phyloP scores from a whole-genome alignment of 30 jellyfish, hydroid and myxozoan genomes.

The Turritopsis rubra region DNA sequence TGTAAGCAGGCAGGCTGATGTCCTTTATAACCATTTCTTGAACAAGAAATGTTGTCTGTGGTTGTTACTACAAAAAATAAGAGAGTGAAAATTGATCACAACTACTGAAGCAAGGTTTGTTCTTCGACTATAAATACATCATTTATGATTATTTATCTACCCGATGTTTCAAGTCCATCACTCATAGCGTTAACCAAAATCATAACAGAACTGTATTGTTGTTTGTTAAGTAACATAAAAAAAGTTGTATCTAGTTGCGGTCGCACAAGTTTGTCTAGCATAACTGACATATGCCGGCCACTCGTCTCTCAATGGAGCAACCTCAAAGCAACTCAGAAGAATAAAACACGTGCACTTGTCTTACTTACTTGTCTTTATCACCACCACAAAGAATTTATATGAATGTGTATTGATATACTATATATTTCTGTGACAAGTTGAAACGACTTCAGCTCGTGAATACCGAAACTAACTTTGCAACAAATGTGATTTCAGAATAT shows the following conservation, averaged over 20 bases:
- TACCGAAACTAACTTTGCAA: not conserved
- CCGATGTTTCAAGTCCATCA: not conserved
- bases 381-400: no score
- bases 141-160: not conserved
- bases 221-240: not conserved
- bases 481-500: not conserved
- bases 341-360: no score
- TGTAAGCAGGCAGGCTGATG: not conserved
- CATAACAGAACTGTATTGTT: not conserved
- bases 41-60: not conserved
- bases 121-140: not conserved
- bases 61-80: not conserved
- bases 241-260: not conserved
- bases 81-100: not conserved
- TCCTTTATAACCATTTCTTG: slow-evolving; percentile 32
- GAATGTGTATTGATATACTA: not conserved
- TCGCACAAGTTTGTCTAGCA: not conserved
- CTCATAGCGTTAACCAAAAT: not conserved
- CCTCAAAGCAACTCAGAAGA: not conserved
- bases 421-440: not conserved
- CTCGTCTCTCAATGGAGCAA: not conserved
- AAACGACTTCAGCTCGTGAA: not conserved
- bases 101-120: not conserved
- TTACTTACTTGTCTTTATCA: not conserved
- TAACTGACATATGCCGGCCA: not conserved